phyloP scores from a whole-genome alignment of 2,888 invertebrate species.

The Orthonychiurus folsomi region DNA sequence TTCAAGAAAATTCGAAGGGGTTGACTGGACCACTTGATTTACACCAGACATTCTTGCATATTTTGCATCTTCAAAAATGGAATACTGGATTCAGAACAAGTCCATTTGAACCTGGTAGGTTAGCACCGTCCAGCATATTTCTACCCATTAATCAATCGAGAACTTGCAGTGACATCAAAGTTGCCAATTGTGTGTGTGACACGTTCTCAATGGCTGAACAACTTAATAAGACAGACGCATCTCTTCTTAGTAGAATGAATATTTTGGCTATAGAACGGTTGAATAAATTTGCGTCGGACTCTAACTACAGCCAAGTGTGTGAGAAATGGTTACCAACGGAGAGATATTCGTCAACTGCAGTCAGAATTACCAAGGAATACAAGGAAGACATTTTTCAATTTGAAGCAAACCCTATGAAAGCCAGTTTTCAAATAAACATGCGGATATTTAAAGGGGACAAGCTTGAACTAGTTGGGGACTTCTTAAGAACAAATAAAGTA shows the following conservation, averaged over 20 bases:
- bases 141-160: neutral
- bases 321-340: neutral
- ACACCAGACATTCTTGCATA: slow-evolving; percentile 51
- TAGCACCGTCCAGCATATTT: slow-evolving; percentile 14
- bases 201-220: neutral
- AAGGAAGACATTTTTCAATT: slow-evolving; percentile 9
- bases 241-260: slow-evolving; percentile 5
- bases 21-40: slow-evolving; percentile 68
- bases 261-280: neutral
- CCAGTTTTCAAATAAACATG: slow-evolving; percentile 14
- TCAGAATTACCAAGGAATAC: neutral
- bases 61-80: too few relatives aligned
- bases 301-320: slow-evolving; percentile 5
- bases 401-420: slow-evolving; percentile 4
- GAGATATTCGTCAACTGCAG: neutral
- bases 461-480: neutral
- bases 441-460: neutral
- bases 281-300: neutral
- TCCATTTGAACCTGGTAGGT: neutral
- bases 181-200: slow-evolving; percentile 13
- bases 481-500: slow-evolving; percentile 9
- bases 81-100: too few relatives aligned
- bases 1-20: slow-evolving; percentile 54
- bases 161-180: neutral
- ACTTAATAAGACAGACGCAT: too few relatives aligned